Conservation (phyloP, 2,888 invertebrate species). For the Mechanitis mazaeus region DNA sequence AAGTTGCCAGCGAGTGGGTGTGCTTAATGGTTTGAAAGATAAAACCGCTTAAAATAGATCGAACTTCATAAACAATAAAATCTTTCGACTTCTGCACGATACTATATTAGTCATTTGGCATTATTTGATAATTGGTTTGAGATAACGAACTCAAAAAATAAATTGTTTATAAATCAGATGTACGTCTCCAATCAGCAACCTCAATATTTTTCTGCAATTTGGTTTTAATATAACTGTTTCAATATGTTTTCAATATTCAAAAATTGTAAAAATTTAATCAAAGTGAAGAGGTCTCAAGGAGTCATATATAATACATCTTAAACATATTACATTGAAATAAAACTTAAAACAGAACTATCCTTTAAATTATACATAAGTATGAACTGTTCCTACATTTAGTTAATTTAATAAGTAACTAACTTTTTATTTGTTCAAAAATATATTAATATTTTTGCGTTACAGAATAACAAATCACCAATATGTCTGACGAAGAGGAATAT, state of each 20-base stretch:
- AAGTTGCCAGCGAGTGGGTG: conserved; percentile 59
- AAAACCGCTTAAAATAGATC: conserved; percentile 68
- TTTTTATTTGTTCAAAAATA: conserved; percentile 2
- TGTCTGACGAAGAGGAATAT: conserved; percentile 97
- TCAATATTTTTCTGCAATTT: too few species aligned
- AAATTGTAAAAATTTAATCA: too few species aligned
- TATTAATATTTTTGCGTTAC: conserved; percentile 45
- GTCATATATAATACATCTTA: too few species aligned
- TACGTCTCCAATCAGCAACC: neutral
- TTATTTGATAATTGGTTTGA: conserved; percentile 18
- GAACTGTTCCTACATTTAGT: too few species aligned
- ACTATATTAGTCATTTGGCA: conserved; percentile 20
- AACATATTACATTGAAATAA: too few species aligned
- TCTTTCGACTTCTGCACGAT: conserved; percentile 15
- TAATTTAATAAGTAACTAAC: too few species aligned
- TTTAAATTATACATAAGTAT: too few species aligned
- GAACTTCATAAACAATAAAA: conserved; percentile 66
- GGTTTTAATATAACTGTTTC: too few species aligned
- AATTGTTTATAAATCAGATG: neutral
- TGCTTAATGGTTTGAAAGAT: conserved; percentile 68
- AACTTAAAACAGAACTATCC: too few species aligned
- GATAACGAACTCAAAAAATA: conserved; percentile 5
- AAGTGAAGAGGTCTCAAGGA: too few species aligned
- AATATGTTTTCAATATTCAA: too few species aligned
- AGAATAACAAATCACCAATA: conserved; percentile 80